Conservation (phyloP, 1,140 invertebrate genomes). For the Papilio machaon region DNA sequence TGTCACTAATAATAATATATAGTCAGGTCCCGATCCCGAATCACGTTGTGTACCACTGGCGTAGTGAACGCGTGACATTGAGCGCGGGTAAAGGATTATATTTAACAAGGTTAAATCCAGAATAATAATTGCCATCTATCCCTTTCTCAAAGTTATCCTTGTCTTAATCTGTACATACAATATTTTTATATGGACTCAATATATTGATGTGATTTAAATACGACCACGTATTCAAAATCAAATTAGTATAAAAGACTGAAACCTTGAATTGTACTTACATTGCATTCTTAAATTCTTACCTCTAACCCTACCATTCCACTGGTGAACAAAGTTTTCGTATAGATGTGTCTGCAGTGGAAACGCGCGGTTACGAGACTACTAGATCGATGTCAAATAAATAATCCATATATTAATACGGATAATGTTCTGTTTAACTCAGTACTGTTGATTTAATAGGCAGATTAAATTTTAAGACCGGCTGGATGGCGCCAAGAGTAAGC, state of each 20-base stretch:
- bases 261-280: no score
- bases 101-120: slow-evolving; percentile 23
- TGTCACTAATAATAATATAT: background rate
- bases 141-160: slow-evolving; percentile 1
- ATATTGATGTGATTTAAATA: no score
- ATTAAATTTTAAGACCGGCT: background rate
- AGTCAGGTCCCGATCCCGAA: background rate
- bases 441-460: slow-evolving; percentile 16
- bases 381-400: no score
- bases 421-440: background rate
- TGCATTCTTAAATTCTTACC: no score
- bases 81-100: slow-evolving; percentile 1
- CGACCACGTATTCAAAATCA: no score
- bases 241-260: no score
- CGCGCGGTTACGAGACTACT: no score
- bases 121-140: slow-evolving; percentile 27
- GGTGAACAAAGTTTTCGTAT: no score
- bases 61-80: slow-evolving; percentile 1
- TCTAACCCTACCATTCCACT: no score
- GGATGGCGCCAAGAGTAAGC: background rate
- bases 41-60: background rate
- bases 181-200: no score
- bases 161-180: background rate
- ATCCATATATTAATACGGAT: background rate
- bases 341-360: no score